Evolutionary conservation across 2,113 vertebrate genomes (phyloP).

Genomic region (Orcinus orca): DNA sequence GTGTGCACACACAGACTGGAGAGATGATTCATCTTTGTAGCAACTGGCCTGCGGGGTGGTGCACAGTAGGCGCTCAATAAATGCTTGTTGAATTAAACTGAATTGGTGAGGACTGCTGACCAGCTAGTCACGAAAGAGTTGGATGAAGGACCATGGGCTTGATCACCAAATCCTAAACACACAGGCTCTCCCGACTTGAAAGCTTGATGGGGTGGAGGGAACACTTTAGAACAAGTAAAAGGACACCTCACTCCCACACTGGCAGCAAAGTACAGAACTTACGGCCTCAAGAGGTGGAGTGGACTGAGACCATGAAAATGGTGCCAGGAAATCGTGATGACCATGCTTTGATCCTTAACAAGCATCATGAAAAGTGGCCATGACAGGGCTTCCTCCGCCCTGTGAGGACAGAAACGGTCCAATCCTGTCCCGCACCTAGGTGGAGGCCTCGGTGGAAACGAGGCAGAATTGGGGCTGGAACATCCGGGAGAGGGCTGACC

Average conservation of each 20-base stretch:
- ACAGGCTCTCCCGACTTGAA: not conserved
- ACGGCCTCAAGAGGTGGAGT: not conserved
- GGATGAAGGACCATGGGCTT: too few species aligned
- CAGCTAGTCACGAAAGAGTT: not conserved
- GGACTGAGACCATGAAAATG: not conserved
- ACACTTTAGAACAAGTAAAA: not conserved
- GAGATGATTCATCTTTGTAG: not conserved
- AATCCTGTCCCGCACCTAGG: not conserved
- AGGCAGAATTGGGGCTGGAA: not conserved
- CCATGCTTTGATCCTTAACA: not conserved
- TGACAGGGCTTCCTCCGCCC: not conserved
- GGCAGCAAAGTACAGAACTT: not conserved
- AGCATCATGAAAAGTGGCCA: not conserved
- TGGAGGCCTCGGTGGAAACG: not conserved
- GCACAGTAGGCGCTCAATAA: not conserved
- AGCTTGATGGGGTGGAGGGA: not conserved
- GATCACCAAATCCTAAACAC: not conserved
- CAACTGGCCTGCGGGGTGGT: not conserved
- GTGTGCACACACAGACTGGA: rapidly evolving
- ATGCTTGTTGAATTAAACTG: not conserved
- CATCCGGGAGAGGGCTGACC: rapidly evolving
- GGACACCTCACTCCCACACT: not conserved
- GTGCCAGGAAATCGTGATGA: not conserved
- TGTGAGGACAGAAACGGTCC: rapidly evolving
- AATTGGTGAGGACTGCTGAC: not conserved